Conservation (phyloP, 2,797 vertebrate genomes). For the Rhinoraja longicauda region DNA sequence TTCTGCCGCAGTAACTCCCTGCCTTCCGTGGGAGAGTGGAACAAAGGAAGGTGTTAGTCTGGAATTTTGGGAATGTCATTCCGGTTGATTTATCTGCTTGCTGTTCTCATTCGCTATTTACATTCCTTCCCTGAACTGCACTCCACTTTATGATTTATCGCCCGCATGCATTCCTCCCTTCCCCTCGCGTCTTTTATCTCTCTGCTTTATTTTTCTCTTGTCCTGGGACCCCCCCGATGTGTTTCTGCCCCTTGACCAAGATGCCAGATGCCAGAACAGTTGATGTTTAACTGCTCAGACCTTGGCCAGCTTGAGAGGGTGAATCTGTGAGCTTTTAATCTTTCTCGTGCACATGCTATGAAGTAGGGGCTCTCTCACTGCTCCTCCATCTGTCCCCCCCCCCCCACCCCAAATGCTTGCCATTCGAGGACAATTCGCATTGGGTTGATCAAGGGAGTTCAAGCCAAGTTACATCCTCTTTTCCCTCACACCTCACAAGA, state of each 20-base stretch:
- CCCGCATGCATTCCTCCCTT: neutral
- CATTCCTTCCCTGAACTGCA: neutral
- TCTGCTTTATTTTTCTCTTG: neutral
- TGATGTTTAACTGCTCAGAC: neutral
- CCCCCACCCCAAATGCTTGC: neutral
- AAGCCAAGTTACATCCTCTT: neutral
- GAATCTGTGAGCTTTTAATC: neutral
- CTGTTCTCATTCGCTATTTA: neutral
- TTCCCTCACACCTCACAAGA: neutral
- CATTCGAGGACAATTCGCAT: neutral
- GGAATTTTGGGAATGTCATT: constrained; percentile 31
- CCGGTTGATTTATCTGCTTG: constrained; percentile 31
- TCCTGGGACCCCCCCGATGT: neutral
- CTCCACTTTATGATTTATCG: constrained; percentile 13
- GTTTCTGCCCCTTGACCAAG: neutral
- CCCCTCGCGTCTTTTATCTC: neutral
- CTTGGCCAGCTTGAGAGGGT: no score
- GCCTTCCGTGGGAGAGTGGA: constrained; percentile 12
- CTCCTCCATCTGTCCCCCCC: neutral
- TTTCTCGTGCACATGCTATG: neutral
- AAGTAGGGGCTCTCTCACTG: neutral
- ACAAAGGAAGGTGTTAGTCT: neutral
- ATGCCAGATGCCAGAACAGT: no score
- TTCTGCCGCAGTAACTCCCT: neutral
- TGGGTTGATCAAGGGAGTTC: neutral